Percentiles rank a stretch among this genome's conserved stretches.
Evolutionary conservation across 2,797 vertebrate genomes (phyloP).

Genomic region (Melanogrammus aeglefinus): DNA sequence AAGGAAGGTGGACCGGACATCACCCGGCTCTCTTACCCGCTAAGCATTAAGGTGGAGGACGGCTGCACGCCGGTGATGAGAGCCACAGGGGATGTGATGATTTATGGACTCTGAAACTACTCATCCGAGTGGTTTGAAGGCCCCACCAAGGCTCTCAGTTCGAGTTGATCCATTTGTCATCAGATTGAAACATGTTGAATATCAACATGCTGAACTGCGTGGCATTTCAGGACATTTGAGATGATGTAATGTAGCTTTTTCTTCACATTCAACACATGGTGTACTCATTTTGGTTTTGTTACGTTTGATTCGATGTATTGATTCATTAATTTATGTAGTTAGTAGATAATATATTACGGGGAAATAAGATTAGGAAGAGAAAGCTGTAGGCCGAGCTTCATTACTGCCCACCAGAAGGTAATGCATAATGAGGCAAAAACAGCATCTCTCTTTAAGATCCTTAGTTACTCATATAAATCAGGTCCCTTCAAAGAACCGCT

Average conservation of each 20-base stretch:
- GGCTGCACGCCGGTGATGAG: not conserved
- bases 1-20: not conserved
- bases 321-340: conserved; percentile 2
- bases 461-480: not conserved
- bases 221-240: not conserved
- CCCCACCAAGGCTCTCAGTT: not conserved
- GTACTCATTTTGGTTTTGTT: not conserved
- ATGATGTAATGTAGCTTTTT: not conserved
- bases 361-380: not conserved
- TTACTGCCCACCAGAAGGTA: not conserved
- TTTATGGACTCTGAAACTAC: not conserved
- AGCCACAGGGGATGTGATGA: not conserved
- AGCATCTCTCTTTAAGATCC: not conserved
- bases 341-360: not conserved
- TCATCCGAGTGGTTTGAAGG: not conserved
- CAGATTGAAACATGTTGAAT: not conserved
- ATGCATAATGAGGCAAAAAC: not conserved
- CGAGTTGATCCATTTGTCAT: not conserved
- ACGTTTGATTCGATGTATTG: not conserved
- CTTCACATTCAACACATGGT: not conserved
- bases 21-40: no score
- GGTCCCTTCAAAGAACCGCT: not conserved
- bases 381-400: not conserved
- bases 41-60: not conserved
- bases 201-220: not conserved